Evolutionary conservation across 2,797 vertebrate species (phyloP).

Genomic region (Pseudomugil tenellus): DNA sequence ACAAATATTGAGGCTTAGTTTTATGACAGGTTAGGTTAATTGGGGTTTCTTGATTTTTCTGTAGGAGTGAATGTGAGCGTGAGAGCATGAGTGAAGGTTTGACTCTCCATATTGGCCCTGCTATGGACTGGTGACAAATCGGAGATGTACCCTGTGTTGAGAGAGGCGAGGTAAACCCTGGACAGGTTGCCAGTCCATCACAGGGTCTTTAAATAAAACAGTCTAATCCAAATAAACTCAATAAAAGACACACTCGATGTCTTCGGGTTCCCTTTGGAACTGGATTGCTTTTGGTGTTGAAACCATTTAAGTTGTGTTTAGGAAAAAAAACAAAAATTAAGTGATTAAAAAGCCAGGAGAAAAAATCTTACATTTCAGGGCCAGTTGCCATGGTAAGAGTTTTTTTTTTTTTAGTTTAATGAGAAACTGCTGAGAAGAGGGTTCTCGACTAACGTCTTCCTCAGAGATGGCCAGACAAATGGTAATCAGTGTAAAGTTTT

Average conservation of each 20-base stretch:
- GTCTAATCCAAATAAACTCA: background rate
- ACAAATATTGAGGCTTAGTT: background rate
- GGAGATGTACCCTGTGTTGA: too few relatives aligned
- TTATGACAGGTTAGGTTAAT: background rate
- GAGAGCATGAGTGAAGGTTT: too few relatives aligned
- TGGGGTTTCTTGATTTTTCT: too few relatives aligned
- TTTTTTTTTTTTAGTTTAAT: conserved; percentile 9
- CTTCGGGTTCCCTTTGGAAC: too few relatives aligned
- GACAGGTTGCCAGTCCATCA: too few relatives aligned
- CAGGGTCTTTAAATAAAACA: too few relatives aligned
- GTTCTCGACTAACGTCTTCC: background rate
- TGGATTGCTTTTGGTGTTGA: background rate
- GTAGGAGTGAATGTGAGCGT: too few relatives aligned
- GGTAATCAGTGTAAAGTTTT: conserved; percentile 7
- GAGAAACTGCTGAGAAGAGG: background rate
- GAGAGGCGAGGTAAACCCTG: too few relatives aligned
- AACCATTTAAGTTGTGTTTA: background rate
- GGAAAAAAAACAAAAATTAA: background rate
- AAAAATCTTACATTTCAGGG: background rate
- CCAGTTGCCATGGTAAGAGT: conserved; percentile 3
- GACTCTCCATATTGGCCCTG: too few relatives aligned
- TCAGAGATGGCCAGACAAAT: conserved; percentile 3
- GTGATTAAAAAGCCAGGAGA: background rate
- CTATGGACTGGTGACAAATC: background rate
- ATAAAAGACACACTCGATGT: too few relatives aligned